Evolutionary conservation across 1,140 invertebrate species (phyloP).

Genomic region (Cherax quadricarinatus): DNA sequence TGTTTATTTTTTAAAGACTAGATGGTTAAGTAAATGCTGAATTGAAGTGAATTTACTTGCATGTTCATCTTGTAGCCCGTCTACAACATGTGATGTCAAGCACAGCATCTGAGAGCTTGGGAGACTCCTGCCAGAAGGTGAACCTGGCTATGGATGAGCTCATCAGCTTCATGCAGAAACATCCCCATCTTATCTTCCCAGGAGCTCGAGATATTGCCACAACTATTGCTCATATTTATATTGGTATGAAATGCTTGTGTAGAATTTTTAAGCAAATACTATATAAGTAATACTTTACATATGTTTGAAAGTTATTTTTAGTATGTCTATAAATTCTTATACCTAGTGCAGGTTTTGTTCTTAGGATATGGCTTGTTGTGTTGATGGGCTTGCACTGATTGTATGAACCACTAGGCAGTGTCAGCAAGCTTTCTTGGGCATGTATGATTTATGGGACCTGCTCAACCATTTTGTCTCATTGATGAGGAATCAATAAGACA

Average conservation of each 20-base stretch:
- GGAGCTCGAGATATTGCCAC: constrained; percentile 52
- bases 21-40: neutral
- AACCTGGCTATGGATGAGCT: constrained; percentile 25
- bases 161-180: constrained; percentile 43
- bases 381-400: too few species aligned
- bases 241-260: constrained; percentile 23
- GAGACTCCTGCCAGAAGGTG: constrained; percentile 31
- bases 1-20: neutral
- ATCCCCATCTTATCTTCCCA: constrained; percentile 46
- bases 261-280: too few species aligned
- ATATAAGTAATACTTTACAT: too few species aligned
- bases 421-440: too few species aligned
- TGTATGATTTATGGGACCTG: too few species aligned
- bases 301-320: too few species aligned
- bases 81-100: constrained; percentile 12
- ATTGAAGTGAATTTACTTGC: neutral
- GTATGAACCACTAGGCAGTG: too few species aligned
- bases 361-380: too few species aligned
- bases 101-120: neutral
- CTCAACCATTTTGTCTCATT: too few species aligned
- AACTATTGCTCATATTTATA: constrained; percentile 55
- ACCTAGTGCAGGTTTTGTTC: too few species aligned
- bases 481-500: too few species aligned
- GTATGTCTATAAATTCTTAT: too few species aligned
- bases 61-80: constrained; percentile 16